Evolutionary conservation across 2,113 vertebrate species (phyloP).

Genomic region (Ranitomeya variabilis): DNA sequence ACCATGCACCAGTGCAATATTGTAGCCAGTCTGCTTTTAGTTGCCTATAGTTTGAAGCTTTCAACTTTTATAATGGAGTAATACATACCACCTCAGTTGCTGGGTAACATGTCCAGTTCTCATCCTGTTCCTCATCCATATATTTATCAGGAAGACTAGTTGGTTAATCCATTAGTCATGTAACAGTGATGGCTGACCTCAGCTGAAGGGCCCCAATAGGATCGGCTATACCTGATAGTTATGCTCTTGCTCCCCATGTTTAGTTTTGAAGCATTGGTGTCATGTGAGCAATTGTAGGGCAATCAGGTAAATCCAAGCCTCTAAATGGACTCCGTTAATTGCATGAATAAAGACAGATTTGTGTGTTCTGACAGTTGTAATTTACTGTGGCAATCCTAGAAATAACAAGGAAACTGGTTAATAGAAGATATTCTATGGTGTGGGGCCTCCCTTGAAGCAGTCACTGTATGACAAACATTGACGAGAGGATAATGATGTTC

Average conservation of each 20-base stretch:
- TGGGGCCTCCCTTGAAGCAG: background rate
- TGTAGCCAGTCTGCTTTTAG: no score
- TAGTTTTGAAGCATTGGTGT: background rate
- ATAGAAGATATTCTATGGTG: background rate
- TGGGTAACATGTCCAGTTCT: background rate
- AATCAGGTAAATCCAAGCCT: background rate
- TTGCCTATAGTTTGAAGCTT: no score
- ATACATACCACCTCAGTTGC: no score
- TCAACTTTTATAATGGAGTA: no score
- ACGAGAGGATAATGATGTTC: slow-evolving; percentile 50
- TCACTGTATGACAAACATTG: slow-evolving; percentile 6
- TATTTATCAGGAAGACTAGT: background rate
- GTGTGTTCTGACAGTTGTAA: slow-evolving; percentile 10
- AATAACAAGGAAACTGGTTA: slow-evolving; percentile 17
- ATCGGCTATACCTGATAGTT: background rate
- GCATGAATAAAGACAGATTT: background rate
- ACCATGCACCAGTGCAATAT: no score
- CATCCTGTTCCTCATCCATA: background rate
- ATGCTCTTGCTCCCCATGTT: background rate
- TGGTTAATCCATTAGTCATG: background rate
- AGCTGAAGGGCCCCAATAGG: background rate
- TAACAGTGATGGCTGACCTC: background rate
- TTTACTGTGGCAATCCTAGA: background rate
- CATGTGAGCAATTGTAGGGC: background rate
- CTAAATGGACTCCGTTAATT: background rate